A percentile compares a stretch with the other conserved stretches of the same genome.
phyloP scores from a whole-genome alignment of 2,888 invertebrate species.

The Leptogaster cylindrica region DNA sequence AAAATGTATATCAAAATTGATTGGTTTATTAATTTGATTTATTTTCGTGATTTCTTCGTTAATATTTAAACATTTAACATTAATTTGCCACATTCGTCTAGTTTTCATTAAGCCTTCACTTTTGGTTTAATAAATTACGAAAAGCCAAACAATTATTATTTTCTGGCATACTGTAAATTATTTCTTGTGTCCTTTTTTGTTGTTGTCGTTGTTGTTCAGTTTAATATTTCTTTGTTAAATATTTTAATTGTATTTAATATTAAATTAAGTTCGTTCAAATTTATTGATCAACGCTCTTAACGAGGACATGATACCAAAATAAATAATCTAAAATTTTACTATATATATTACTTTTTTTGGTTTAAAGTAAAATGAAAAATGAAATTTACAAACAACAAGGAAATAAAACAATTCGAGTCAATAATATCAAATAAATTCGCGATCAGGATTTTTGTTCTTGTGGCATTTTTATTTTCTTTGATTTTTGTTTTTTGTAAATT shows the following conservation, averaged over 20 bases:
- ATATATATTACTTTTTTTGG: too few relatives aligned
- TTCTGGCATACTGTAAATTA: constrained; percentile 28
- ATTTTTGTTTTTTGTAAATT: constrained; percentile 5
- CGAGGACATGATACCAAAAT: constrained; percentile 10
- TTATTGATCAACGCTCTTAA: neutral
- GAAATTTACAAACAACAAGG: constrained; percentile 27
- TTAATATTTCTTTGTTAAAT: too few relatives aligned
- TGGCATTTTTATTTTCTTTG: constrained; percentile 11
- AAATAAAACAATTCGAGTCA: constrained; percentile 25
- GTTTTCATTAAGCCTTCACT: constrained; percentile 7
- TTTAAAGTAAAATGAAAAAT: neutral
- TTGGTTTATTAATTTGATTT: too few relatives aligned
- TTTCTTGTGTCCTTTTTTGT: constrained; percentile 42
- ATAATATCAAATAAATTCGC: neutral
- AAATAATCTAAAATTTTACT: too few relatives aligned
- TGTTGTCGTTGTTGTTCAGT: constrained; percentile 39
- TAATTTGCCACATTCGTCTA: constrained; percentile 16
- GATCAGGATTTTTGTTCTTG: too few relatives aligned
- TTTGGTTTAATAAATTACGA: constrained; percentile 4
- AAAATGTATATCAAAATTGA: too few relatives aligned
- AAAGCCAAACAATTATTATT: constrained; percentile 15
- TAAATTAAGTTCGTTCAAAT: constrained; percentile 12
- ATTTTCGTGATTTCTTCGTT: too few relatives aligned
- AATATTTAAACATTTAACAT: neutral
- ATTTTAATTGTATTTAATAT: constrained; percentile 14